These are phyloP conservation scores for Romanogobio albipinnatus DNA, from an alignment of 2,113 vertebrate genomes.

Conservation along the genomic window DNA sequence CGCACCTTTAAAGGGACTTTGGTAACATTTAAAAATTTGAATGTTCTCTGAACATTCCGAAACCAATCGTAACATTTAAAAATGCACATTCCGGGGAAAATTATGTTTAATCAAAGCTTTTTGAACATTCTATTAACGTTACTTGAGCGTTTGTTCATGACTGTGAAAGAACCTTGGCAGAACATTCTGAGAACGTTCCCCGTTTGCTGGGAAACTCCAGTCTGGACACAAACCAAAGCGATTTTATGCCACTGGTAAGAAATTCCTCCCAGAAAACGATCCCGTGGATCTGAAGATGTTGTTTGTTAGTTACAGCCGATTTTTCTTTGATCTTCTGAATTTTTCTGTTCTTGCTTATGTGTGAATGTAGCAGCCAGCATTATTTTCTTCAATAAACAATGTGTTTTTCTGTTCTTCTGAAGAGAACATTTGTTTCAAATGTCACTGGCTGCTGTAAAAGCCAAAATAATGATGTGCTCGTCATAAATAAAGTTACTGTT, in stretches of 20 bases:
- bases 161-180: too few relatives aligned
- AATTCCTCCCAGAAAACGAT: background rate
- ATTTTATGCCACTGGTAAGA: background rate
- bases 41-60: too few relatives aligned
- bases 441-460: constrained; percentile 55
- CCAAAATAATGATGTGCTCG: constrained; percentile 52
- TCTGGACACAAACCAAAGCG: background rate
- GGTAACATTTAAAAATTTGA: too few relatives aligned
- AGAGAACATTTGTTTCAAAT: constrained; percentile 65
- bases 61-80: too few relatives aligned
- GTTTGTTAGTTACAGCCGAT: constrained; percentile 3
- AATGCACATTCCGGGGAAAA: too few relatives aligned
- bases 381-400: constrained; percentile 62
- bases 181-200: too few relatives aligned
- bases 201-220: background rate
- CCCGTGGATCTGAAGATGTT: background rate
- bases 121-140: too few relatives aligned
- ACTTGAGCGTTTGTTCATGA: too few relatives aligned
- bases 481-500: constrained; percentile 62
- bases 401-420: constrained; percentile 55
- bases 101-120: too few relatives aligned
- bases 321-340: constrained; percentile 49
- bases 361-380: constrained; percentile 47
- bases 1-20: too few relatives aligned
- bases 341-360: constrained; percentile 53